These are phyloP conservation scores for Centroberyx gerrardi DNA, from an alignment of 2,797 vertebrate species.

Conservation along the genomic window DNA sequence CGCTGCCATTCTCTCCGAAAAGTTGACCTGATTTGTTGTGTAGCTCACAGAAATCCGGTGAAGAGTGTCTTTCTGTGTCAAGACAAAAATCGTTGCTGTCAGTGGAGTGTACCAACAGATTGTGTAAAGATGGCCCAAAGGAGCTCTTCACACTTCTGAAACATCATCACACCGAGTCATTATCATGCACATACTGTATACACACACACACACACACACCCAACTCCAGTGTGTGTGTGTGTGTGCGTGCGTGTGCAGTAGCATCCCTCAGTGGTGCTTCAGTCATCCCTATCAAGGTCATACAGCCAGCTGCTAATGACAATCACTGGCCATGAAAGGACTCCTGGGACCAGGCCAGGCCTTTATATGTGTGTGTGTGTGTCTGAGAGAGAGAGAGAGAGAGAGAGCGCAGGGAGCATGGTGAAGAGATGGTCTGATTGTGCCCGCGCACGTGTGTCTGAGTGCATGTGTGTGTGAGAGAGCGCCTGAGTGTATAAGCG, in stretches of 20 bases:
- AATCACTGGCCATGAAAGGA: constrained; percentile 65
- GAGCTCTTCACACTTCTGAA: constrained; percentile 1
- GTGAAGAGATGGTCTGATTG: constrained; percentile 26
- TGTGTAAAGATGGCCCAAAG: constrained; percentile 14
- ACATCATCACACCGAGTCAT: constrained; percentile 13
- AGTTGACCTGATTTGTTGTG: not conserved
- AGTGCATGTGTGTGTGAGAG: constrained; percentile 8
- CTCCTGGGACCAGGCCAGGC: constrained; percentile 45
- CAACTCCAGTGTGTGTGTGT: not conserved
- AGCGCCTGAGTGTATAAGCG: not conserved
- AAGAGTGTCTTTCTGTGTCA: not conserved
- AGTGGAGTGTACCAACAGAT: constrained; percentile 6
- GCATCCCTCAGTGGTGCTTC: constrained; percentile 56
- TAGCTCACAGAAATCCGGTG: not conserved
- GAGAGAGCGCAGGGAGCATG: not conserved
- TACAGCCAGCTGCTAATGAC: constrained; percentile 68
- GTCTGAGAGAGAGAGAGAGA: not conserved
- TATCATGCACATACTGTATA: constrained; percentile 16
- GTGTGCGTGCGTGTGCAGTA: constrained; percentile 6
- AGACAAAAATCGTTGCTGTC: constrained; percentile 10
- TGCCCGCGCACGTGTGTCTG: constrained; percentile 12
- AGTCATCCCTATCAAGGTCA: constrained; percentile 69
- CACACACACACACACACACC: constrained; percentile 8
- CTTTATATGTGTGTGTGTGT: not conserved
- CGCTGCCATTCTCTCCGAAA: not conserved